These are phyloP conservation scores for Phylloscopus collybita DNA, from an alignment of 2,797 vertebrate species.

Conservation along the genomic window DNA sequence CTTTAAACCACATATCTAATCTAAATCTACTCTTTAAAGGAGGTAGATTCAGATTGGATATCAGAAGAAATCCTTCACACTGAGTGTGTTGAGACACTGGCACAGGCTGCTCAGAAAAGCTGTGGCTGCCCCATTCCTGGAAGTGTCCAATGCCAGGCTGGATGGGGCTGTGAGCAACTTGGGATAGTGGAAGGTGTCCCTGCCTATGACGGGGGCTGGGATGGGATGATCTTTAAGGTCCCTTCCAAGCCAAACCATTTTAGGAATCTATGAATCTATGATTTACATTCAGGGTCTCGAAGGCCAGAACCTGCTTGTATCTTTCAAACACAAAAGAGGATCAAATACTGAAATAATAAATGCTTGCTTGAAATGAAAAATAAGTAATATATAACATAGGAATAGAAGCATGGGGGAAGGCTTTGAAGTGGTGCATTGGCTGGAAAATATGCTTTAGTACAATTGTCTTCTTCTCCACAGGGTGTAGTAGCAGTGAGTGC, in stretches of 20 bases:
- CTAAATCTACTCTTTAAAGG: neutral
- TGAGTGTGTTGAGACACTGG: fast-evolving
- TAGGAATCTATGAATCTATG: neutral
- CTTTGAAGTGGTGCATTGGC: fast-evolving
- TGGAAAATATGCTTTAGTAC: neutral
- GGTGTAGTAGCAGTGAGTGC: neutral
- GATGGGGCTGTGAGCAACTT: neutral
- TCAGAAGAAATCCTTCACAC: neutral
- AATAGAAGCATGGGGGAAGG: neutral
- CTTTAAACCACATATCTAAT: neutral
- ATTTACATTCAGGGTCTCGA: neutral
- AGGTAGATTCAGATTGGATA: neutral
- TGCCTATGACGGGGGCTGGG: neutral
- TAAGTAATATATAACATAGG: neutral
- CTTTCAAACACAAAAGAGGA: neutral
- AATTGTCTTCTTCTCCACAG: neutral
- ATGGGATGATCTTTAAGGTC: neutral
- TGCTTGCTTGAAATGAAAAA: neutral
- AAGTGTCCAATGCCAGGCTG: neutral
- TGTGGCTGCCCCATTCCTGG: neutral
- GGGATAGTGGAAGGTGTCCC: neutral
- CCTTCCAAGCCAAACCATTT: neutral
- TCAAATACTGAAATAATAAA: neutral
- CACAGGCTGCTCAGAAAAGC: neutral
- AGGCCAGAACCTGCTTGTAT: neutral